Evolutionary conservation across 2,888 invertebrate species (phyloP).

Genomic region (Helleia helle): DNA sequence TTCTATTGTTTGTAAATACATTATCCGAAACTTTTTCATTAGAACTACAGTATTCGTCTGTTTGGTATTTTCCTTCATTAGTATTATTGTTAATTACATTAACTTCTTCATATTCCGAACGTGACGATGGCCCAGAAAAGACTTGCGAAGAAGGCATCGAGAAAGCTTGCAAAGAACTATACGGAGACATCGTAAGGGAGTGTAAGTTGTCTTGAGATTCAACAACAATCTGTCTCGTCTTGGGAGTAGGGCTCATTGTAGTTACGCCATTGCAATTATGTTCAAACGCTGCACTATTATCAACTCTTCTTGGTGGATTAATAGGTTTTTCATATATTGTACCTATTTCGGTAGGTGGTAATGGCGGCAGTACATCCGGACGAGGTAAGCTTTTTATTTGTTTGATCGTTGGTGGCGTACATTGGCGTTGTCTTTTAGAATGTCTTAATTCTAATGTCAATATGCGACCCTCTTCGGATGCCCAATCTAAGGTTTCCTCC

Average conservation of each 20-base stretch:
- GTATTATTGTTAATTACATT: slow-evolving; percentile 24
- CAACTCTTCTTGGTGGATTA: slow-evolving; percentile 46
- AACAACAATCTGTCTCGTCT: neutral
- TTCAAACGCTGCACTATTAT: neutral
- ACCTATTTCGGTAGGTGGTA: slow-evolving; percentile 52
- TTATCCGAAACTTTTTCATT: slow-evolving; percentile 14
- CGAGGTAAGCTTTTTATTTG: slow-evolving; percentile 65
- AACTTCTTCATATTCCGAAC: slow-evolving; percentile 66
- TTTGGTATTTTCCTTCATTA: neutral
- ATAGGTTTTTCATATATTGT: slow-evolving; percentile 75
- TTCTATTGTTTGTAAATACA: slow-evolving; percentile 25
- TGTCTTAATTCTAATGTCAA: slow-evolving; percentile 83
- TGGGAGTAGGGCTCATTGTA: slow-evolving; percentile 2
- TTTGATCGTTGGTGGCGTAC: slow-evolving; percentile 64
- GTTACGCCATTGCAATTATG: slow-evolving; percentile 1
- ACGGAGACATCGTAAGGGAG: slow-evolving; percentile 2
- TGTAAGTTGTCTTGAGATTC: slow-evolving; percentile 15
- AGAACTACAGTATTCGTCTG: neutral
- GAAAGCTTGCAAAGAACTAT: slow-evolving; percentile 4
- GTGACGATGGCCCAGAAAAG: slow-evolving; percentile 39
- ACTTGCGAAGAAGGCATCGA: slow-evolving; percentile 1
- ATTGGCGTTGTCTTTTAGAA: slow-evolving; percentile 80
- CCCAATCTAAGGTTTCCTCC: slow-evolving; percentile 50
- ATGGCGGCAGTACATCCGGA: slow-evolving; percentile 80
- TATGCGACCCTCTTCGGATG: slow-evolving; percentile 74